These are phyloP conservation scores for Stenodema calcarata DNA, from an alignment of 2,888 invertebrate species.

Conservation along the genomic window DNA sequence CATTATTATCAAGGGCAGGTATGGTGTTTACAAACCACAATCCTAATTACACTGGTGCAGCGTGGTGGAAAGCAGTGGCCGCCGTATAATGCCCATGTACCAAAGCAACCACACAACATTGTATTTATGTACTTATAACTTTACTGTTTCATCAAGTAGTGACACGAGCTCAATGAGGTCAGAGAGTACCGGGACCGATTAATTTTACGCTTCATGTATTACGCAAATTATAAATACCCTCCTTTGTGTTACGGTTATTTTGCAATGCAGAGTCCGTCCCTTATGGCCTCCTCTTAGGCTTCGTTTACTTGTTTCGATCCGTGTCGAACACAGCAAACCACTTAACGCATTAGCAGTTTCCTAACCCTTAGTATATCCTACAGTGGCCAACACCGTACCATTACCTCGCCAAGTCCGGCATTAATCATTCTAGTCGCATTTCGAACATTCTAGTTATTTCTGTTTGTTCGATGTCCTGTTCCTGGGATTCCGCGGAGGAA, in stretches of 20 bases:
- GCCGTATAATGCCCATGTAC: too few relatives aligned
- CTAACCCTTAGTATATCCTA: neutral
- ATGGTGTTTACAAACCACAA: too few relatives aligned
- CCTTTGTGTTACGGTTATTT: constrained; percentile 17
- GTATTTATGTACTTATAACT: too few relatives aligned
- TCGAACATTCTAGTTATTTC: constrained; percentile 29
- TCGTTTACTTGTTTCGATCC: constrained; percentile 20
- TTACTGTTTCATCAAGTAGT: neutral
- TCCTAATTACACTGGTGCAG: too few relatives aligned
- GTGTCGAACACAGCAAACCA: constrained; percentile 46
- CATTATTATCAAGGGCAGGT: too few relatives aligned
- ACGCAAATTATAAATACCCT: constrained; percentile 44
- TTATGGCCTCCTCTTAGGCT: neutral
- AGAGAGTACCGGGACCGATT: too few relatives aligned
- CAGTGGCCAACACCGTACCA: constrained; percentile 23
- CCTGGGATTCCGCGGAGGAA: neutral
- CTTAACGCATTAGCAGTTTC: constrained; percentile 44
- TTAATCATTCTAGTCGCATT: constrained; percentile 28
- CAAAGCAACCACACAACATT: too few relatives aligned
- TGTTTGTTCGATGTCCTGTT: neutral
- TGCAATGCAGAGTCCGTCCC: constrained; percentile 22
- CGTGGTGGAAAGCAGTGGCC: too few relatives aligned
- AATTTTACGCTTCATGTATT: constrained; percentile 7
- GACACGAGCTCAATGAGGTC: neutral
- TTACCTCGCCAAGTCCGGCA: constrained; percentile 22